Evolutionary conservation across 2,888 invertebrate species (phyloP), one percentile per base, ranked within the genome.

Genomic region (Dryocosmus kuriphilus): DNA sequence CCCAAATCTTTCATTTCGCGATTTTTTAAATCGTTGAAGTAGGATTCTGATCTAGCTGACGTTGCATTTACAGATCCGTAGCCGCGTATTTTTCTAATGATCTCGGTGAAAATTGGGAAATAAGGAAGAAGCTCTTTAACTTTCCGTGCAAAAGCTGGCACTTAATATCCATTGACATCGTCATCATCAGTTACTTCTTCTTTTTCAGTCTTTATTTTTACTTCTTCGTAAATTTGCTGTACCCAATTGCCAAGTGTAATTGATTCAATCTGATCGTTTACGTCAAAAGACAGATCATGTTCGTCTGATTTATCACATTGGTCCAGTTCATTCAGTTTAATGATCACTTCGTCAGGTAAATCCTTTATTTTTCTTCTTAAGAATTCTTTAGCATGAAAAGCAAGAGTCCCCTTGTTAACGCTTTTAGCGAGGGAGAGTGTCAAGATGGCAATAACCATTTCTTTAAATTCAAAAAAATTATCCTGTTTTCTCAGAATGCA

Each of bases 41-140:
- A n/a, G n/a, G n/a, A n/a, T n/a, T n/a, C n/a, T n/a, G n/a, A n/a
- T n/a, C n/a, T n/a, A n/a, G n/a, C n/a, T n/a, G n/a, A n/a, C n/a
- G n/a, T n/a, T n/a, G n/a, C n/a, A n/a, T n/a, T n/a, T n/a, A n/a
- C n/a, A n/a, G n/a, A n/a, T n/a, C n/a, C n/a, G n/a, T n/a, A n/a
- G n/a, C n/a, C n/a, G n/a, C n/a, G n/a, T n/a, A n/a, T n/a, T n/a
- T n/a, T n/a, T n/a, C n/a, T n/a, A n/a, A n/a, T n/a, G n/a, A n/a
- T n/a, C n/a, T n/a, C n/a, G n/a, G n/a, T 27, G n/a, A n/a, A n/a
- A n/a, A n/a, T n/a, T n/a, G n/a, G n/a, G 32, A 78, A 81, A 63
- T 81, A 81, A 19, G 76, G 77, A 14, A 80, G 38, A 24, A 81
- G 30, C 35, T 61, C 35, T 61, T 77, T 79, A 0, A 80, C 51